A percentile compares a stretch with the other conserved stretches of the same genome.
phyloP scores from a whole-genome alignment of 2,888 invertebrate genomes.

The Candidula unifasciata region DNA sequence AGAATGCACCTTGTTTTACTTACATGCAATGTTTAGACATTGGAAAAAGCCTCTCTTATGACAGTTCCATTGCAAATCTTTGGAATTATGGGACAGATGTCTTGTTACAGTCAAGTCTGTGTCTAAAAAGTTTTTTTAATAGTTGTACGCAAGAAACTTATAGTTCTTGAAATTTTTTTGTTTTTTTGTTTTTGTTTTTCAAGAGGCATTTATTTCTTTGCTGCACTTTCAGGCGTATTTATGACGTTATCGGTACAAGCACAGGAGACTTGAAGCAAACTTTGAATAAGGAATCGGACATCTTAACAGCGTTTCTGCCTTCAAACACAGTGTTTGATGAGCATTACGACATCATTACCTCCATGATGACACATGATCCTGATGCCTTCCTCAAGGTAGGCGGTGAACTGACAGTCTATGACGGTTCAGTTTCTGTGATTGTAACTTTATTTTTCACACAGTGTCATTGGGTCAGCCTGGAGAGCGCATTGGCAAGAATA shows the following conservation, averaged over 20 bases:
- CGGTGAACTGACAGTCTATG: too few relatives aligned
- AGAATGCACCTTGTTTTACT: too few relatives aligned
- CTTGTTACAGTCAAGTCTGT: too few relatives aligned
- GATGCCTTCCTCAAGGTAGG: constrained; percentile 45
- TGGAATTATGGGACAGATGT: too few relatives aligned
- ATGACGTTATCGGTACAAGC: constrained; percentile 34
- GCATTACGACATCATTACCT: constrained; percentile 36
- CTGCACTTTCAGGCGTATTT: constrained; percentile 30
- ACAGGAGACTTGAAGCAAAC: constrained; percentile 39
- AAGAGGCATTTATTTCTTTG: background rate
- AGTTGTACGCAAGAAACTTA: background rate
- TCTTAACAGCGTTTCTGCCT: constrained; percentile 52
- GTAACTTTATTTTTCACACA: too few relatives aligned
- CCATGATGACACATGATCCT: constrained; percentile 17
- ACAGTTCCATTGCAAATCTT: too few relatives aligned
- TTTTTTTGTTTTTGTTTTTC: background rate
- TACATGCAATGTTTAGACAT: too few relatives aligned
- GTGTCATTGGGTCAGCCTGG: too few relatives aligned
- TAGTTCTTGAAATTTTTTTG: background rate
- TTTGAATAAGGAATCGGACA: constrained; percentile 4
- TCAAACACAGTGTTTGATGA: constrained; percentile 42
- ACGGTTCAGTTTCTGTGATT: too few relatives aligned
- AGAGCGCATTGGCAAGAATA: too few relatives aligned
- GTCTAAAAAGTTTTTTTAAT: too few relatives aligned
- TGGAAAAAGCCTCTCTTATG: too few relatives aligned